Evolutionary conservation across 2,113 vertebrate genomes (phyloP), one percentile per base, ranked within the genome.

Genomic region (Triplophysa siluroides): DNA sequence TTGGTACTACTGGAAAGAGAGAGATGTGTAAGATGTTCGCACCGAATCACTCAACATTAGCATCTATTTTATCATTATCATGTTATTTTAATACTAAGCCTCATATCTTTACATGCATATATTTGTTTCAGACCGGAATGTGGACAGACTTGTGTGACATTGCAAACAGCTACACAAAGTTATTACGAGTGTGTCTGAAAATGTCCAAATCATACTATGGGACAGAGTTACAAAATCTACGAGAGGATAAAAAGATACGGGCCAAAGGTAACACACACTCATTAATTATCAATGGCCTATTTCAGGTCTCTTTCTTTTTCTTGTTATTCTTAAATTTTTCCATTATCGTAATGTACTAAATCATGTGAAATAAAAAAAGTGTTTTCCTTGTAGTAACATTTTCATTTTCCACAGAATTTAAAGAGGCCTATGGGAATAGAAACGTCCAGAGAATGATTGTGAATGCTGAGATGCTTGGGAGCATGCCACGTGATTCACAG

Each of bases 131-230:
- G 97, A 92, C 89, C 50, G 91, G 89, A 65, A 84, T 95, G 81
- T 97, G 97, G 96, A 90, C 88, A 75, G 89, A 92, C 41, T 88
- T 97, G 84, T 81, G 87, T 83, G 92, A 91, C 85, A 92, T 95
- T 85, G 90, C 95, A 82, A 91, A 93, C 2, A 90, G 91, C 64
- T 98, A 95, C 86, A 87, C 96, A 81, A 95, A 94, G 86, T 93
- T 92, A 52, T 90, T 98, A 29, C 93, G 93, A 14, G 93, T 91
- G 75, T 95, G 95, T 85, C 93, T 99, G 80, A 92, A 93, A 87
- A 93, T 98, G 91, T 98, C 96, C 60, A 96, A 92, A 90, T 91
- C 91, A 2, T 95, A 96, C 88, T 98, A 98, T 82, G 90, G 93
- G 78, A 89, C 93, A 83, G 94, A 98, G 86, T 91, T 98, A 78